These are phyloP conservation scores for Kradibia gibbosae DNA, from an alignment of 1,140 invertebrate species.

Conservation along the genomic window DNA sequence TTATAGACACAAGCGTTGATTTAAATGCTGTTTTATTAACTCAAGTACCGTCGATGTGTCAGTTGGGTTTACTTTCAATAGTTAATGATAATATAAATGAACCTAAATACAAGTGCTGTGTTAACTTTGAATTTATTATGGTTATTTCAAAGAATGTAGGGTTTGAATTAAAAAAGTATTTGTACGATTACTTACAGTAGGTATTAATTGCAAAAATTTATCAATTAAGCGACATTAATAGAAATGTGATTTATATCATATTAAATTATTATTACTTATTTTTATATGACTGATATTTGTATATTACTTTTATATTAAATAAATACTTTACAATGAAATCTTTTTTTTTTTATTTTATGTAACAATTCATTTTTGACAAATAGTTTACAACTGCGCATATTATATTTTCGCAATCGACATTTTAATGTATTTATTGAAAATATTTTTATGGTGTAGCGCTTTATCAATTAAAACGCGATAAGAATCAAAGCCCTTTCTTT, in stretches of 20 bases:
- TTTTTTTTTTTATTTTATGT: slow-evolving; percentile 43
- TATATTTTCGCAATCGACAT: too few relatives aligned
- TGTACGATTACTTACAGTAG: slow-evolving; percentile 78
- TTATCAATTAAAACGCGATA: too few relatives aligned
- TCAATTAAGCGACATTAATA: neutral
- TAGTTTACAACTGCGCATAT: neutral
- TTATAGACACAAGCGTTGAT: slow-evolving; percentile 87
- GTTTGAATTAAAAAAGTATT: slow-evolving; percentile 82
- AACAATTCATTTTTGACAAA: neutral
- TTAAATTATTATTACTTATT: slow-evolving; percentile 42
- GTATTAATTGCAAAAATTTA: slow-evolving; percentile 18
- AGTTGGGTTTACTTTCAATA: slow-evolving; percentile 79
- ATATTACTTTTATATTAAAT: slow-evolving; percentile 34
- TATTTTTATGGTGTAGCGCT: too few relatives aligned
- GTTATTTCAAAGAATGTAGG: slow-evolving; percentile 80
- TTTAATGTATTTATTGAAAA: too few relatives aligned
- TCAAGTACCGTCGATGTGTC: slow-evolving; percentile 84
- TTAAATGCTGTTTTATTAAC: slow-evolving; percentile 87
- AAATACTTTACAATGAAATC: slow-evolving; percentile 37
- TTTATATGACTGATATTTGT: slow-evolving; percentile 35
- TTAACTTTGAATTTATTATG: slow-evolving; percentile 80
- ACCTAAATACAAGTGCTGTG: slow-evolving; percentile 82
- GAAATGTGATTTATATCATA: neutral
- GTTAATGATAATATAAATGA: slow-evolving; percentile 79
- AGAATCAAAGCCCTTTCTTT: too few relatives aligned